Base-by-base conservation (phyloP, 23 tunicate species). In the Halocynthia aurantium region DNA sequence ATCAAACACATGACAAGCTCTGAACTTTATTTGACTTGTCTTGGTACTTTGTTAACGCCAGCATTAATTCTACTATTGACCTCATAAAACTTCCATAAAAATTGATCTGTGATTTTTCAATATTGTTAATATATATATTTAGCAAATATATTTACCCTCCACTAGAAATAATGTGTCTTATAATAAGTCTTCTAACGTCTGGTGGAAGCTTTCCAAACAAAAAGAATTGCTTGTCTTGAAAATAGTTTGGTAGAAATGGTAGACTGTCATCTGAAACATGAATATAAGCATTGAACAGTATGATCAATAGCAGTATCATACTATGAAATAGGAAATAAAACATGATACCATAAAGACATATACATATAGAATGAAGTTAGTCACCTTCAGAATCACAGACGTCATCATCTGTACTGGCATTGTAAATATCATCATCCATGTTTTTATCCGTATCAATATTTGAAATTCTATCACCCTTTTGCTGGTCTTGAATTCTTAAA, bases 321-420 rank as follows among this genome's bases (percentile, higher is more conserved):
- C 63, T 58, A 58, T 13, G n/a, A 58, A 58, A 31, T 31, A 31
- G 44, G 44, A 31, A 31, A 31, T 31, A 31, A 31, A 31, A 31
- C 44, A 31, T 31, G 44, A 31, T 1, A 31, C 44, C 4, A 31
- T 31, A 31, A 4, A 31, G 44, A 31, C 44, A 31, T 31, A 31
- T 31, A 31, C 4, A 31, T 4, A 31, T 31, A 31, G 44, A 31
- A 31, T 31, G 4, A 31, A 31, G 44, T 31, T 15, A 2, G 64
- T 17, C n/a, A 18, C 72, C 72, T 67, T 11, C 20, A 4, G 50
- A 7, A 8, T 10, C 84, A 56, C 4, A 82, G 19, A 52, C 21
- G 81, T 85, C 90, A 72, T 80, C 90, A 73, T 85, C 90, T 58
- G 90, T 85, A 66, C 90, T 85, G 5, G 51, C 93, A 58, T 82